A percentile compares a stretch with the other conserved stretches of the same genome.
Evolutionary conservation across 1,140 invertebrate genomes (phyloP).

Genomic region (Ceratoteleas bidentatus): DNA sequence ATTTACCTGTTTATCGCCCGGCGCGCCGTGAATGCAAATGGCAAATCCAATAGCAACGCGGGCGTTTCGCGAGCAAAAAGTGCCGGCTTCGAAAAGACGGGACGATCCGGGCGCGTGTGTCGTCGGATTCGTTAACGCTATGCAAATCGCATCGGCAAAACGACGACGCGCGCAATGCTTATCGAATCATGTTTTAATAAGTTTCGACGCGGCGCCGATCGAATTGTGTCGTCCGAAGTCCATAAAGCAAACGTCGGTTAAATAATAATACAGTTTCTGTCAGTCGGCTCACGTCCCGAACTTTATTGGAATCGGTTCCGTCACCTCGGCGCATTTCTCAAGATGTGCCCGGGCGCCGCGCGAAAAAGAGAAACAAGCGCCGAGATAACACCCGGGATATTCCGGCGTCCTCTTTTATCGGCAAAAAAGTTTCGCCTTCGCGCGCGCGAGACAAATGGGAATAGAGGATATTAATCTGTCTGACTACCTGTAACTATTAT

Average conservation of each 20-base stretch:
- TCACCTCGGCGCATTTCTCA: slow-evolving; percentile 78
- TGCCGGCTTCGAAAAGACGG: neutral
- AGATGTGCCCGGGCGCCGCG: slow-evolving; percentile 65
- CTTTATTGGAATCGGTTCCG: slow-evolving; percentile 80
- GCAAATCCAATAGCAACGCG: slow-evolving; percentile 20
- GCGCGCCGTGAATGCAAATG: slow-evolving; percentile 7
- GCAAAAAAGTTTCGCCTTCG: slow-evolving; percentile 52
- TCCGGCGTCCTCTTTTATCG: slow-evolving; percentile 30
- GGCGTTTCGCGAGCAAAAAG: slow-evolving; percentile 12
- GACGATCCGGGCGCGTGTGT: neutral
- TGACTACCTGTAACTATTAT: slow-evolving; percentile 72
- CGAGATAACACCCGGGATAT: slow-evolving; percentile 41
- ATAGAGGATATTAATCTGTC: slow-evolving; percentile 77
- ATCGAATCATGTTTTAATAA: slow-evolving; percentile 59
- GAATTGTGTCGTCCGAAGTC: slow-evolving; percentile 48
- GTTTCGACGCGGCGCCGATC: slow-evolving; percentile 34
- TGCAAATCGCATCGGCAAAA: slow-evolving; percentile 32
- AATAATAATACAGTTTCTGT: slow-evolving; percentile 77
- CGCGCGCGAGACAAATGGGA: slow-evolving; percentile 71
- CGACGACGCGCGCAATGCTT: slow-evolving; percentile 19
- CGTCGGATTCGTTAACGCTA: neutral
- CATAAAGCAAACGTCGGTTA: slow-evolving; percentile 71
- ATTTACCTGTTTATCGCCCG: slow-evolving; percentile 38
- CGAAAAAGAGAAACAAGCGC: slow-evolving; percentile 36
- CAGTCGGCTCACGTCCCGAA: slow-evolving; percentile 77